Evolutionary conservation across 2,797 vertebrate genomes (phyloP).

Genomic region (Amazona ochrocephala): DNA sequence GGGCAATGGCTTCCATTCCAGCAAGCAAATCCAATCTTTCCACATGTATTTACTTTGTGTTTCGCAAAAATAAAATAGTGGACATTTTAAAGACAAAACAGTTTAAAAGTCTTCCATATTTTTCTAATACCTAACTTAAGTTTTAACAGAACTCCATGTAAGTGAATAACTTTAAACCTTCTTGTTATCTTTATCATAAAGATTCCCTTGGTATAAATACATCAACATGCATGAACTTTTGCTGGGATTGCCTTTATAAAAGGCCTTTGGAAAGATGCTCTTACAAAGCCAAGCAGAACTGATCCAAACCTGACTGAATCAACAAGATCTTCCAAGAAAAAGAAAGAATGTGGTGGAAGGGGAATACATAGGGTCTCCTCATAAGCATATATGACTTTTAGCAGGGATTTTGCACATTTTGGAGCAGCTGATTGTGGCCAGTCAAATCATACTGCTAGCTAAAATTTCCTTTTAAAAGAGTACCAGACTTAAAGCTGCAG

Average conservation of each 20-base stretch:
- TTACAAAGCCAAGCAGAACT: not conserved
- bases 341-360: not conserved
- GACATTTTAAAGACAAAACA: not conserved
- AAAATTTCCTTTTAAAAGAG: not conserved
- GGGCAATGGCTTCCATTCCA: not conserved
- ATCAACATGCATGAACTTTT: not conserved
- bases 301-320: not conserved
- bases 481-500: not conserved
- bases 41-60: not conserved
- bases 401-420: not conserved
- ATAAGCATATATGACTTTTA: not conserved
- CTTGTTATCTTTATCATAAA: not conserved
- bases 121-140: not conserved
- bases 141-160: not conserved
- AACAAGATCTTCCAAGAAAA: not conserved
- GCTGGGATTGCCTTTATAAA: not conserved
- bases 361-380: not conserved
- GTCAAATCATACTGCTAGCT: fast-evolving
- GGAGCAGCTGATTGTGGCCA: not conserved
- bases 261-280: not conserved
- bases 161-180: not conserved
- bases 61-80: not conserved
- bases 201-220: not conserved
- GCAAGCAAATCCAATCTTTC: not conserved
- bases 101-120: not conserved